These are phyloP conservation scores for Julus scandinavius DNA, from an alignment of 2,888 invertebrate genomes.

Conservation along the genomic window DNA sequence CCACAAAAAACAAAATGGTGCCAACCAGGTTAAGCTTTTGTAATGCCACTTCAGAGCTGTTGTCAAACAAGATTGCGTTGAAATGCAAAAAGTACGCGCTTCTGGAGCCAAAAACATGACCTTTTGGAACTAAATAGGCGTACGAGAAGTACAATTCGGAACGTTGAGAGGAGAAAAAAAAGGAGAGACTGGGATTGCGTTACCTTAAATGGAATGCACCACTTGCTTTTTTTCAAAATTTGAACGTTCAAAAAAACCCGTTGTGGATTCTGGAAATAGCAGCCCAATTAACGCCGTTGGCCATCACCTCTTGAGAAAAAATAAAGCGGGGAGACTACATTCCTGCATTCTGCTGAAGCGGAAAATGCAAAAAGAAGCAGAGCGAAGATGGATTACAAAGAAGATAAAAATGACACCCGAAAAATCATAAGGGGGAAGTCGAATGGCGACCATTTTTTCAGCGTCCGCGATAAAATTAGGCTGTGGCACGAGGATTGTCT, in stretches of 20 bases:
- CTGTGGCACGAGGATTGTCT: not conserved
- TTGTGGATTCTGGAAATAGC: conserved; percentile 2
- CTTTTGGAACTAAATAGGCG: not conserved
- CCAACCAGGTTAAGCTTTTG: too few relatives aligned
- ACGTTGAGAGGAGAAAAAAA: not conserved
- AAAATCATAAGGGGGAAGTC: not conserved
- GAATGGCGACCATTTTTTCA: conserved; percentile 14
- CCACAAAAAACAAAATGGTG: too few relatives aligned
- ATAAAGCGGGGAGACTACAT: not conserved
- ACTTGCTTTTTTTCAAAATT: not conserved
- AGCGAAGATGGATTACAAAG: not conserved
- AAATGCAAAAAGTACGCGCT: not conserved
- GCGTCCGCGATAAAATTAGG: not conserved
- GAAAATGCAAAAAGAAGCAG: not conserved
- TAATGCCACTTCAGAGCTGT: too few relatives aligned
- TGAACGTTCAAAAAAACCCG: not conserved
- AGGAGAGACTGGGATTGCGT: not conserved
- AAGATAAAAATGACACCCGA: not conserved
- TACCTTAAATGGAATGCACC: conserved; percentile 23
- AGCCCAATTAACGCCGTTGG: conserved; percentile 20
- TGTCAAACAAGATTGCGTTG: too few relatives aligned
- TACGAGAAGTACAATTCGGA: not conserved
- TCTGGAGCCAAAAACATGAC: not conserved
- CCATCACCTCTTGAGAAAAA: conserved; percentile 14
- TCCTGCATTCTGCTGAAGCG: not conserved